Base-by-base conservation (phyloP, 2,888 invertebrate species). In the Pharmacophagus antenor region DNA sequence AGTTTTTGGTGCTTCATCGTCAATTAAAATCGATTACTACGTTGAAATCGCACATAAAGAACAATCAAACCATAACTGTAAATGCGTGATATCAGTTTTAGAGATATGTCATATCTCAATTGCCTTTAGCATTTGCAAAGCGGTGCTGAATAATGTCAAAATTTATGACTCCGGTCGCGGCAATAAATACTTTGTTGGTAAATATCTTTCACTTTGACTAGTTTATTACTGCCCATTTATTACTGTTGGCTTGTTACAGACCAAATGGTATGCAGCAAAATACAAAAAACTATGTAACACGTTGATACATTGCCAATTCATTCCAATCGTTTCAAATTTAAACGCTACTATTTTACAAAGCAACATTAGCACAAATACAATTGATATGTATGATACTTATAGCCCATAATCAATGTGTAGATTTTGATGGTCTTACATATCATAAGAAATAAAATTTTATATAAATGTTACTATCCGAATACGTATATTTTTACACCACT, bases 201-300 rank as follows among this genome's bases (percentile, higher is more conserved):
- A 54, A 54, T 54, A 54, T 44, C 46, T 46, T 46, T 54, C 54
- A 46, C 46, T 54, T 46, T 54, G 54, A 31, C n/a, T 46, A 54
- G 54, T 54, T 46, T 54, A 54, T 54, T 25, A 46, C 54, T 54
- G 27, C 21, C 46, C 42, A 42, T 42, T 42, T 42, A 17, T 42
- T 17, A 42, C 42, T 42, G 17, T 15, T n/a, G 42, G 42, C 2
- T 42, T 5, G 42, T 42, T 42, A 42, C 42, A 42, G 15, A 42
- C 17, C 42, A n/a, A 42, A 42, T 15, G 5, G 53, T 25, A 17
- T 42, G 42, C 6, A 42, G 17, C 17, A 42, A 42, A 42, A 18
- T 42, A 17, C 5, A 17, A 42, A 42, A 42, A 42, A 41, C 17
- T 4, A 17, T 42, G 17, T 42, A 17, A 42, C 17, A 10, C 41